Conservation (phyloP, 2,888 invertebrate genomes). For the Parasteatoda lunata region DNA sequence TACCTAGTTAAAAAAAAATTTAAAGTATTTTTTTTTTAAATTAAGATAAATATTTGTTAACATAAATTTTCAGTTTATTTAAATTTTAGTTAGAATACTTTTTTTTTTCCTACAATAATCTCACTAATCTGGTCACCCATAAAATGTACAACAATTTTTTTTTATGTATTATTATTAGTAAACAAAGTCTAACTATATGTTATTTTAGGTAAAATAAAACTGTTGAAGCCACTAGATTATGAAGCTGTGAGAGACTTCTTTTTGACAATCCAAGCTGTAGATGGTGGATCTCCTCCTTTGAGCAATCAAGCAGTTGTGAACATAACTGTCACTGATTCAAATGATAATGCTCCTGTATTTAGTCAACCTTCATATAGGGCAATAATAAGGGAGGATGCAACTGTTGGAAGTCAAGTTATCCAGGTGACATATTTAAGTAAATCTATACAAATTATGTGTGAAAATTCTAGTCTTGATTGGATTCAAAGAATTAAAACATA, state of each 20-base stretch:
- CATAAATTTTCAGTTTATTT: too few species aligned
- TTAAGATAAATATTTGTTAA: too few species aligned
- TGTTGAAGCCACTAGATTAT: constrained; percentile 88
- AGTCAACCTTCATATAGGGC: constrained; percentile 84
- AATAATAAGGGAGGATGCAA: constrained; percentile 86
- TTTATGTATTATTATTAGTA: not conserved
- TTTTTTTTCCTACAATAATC: too few species aligned
- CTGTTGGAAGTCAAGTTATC: constrained; percentile 76
- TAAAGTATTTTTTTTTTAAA: too few species aligned
- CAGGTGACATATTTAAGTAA: constrained; percentile 36
- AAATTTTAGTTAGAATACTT: too few species aligned
- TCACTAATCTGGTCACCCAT: too few species aligned
- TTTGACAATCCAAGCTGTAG: constrained; percentile 90
- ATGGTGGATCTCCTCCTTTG: constrained; percentile 92
- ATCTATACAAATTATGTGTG: not conserved
- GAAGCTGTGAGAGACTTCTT: constrained; percentile 90
- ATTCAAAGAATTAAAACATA: too few species aligned
- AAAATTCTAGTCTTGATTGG: too few species aligned
- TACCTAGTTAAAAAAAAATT: too few species aligned
- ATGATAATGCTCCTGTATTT: constrained; percentile 91
- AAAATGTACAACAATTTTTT: not conserved
- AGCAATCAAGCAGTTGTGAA: constrained; percentile 91
- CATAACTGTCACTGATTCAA: constrained; percentile 87
- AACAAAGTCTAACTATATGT: not conserved
- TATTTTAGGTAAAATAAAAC: constrained; percentile 79